Evolutionary conservation across 2,888 invertebrate species (phyloP).

Genomic region (Tiliacea aurago): DNA sequence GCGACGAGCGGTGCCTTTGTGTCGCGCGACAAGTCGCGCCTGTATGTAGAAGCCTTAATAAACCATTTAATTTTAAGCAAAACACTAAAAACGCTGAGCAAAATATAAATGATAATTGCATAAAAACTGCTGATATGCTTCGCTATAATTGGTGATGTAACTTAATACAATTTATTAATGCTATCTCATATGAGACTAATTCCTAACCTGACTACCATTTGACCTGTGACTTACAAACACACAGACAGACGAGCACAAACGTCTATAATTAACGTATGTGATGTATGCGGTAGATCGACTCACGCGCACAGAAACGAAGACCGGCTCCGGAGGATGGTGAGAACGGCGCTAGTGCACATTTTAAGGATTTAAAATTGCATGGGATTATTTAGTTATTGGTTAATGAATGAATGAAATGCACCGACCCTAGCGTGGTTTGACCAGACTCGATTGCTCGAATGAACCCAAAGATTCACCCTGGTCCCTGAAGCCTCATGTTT

Average conservation of each 20-base stretch:
- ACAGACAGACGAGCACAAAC: constrained; percentile 21
- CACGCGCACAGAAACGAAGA: constrained; percentile 43
- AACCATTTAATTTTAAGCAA: constrained; percentile 25
- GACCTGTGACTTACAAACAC: constrained; percentile 73
- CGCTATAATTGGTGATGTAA: constrained; percentile 42
- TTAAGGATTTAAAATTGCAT: constrained; percentile 9
- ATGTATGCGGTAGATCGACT: constrained; percentile 37
- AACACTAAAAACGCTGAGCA: not conserved
- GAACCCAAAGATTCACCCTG: too few relatives aligned
- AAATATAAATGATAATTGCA: constrained; percentile 29
- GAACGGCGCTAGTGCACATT: constrained; percentile 39
- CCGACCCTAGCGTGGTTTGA: too few relatives aligned
- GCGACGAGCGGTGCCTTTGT: too few relatives aligned
- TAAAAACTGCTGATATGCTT: constrained; percentile 13
- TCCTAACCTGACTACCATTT: constrained; percentile 69
- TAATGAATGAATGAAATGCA: too few relatives aligned
- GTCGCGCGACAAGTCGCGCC: too few relatives aligned
- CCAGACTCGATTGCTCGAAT: too few relatives aligned
- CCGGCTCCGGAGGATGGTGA: constrained; percentile 40
- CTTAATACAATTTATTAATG: constrained; percentile 51
- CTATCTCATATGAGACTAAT: constrained; percentile 48
- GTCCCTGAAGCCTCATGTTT: too few relatives aligned
- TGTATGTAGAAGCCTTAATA: too few relatives aligned
- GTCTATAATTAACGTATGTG: constrained; percentile 25
- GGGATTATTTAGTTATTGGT: not conserved